Conservation (phyloP, 2,113 vertebrate genomes). For the Gadus macrocephalus region DNA sequence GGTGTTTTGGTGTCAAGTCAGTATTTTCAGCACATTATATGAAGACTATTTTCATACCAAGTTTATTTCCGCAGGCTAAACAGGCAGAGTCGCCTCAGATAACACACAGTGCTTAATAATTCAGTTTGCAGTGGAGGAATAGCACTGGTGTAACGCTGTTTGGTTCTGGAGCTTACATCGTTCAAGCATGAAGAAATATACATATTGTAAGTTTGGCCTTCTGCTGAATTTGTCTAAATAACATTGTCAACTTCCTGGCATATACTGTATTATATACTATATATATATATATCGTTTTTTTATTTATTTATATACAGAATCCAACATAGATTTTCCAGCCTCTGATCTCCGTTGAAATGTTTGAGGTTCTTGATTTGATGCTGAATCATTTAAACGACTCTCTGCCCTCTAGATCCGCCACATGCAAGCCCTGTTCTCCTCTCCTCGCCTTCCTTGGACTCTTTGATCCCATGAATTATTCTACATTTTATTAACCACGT, state of each 20-base stretch:
- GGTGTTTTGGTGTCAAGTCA: too few relatives aligned
- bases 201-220: background rate
- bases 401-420: slow-evolving; percentile 15
- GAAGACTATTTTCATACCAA: too few relatives aligned
- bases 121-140: background rate
- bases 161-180: background rate
- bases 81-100: too few relatives aligned
- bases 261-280: too few relatives aligned
- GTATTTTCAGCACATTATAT: too few relatives aligned
- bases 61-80: too few relatives aligned
- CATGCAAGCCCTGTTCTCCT: slow-evolving; percentile 9
- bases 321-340: background rate
- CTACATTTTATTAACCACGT: too few relatives aligned
- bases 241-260: too few relatives aligned
- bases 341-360: slow-evolving; percentile 34
- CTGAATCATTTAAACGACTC: slow-evolving; percentile 38
- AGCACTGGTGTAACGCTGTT: background rate
- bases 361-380: slow-evolving; percentile 22
- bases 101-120: too few relatives aligned
- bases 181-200: slow-evolving; percentile 10
- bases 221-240: too few relatives aligned
- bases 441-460: slow-evolving; percentile 32
- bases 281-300: too few relatives aligned
- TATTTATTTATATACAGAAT: too few relatives aligned
- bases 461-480: slow-evolving; percentile 42